A percentile compares a stretch with the other conserved stretches of the same genome.
These are phyloP conservation scores for Eonycteris spelaea DNA, from an alignment of 2,113 vertebrate species.

Conservation along the genomic window DNA sequence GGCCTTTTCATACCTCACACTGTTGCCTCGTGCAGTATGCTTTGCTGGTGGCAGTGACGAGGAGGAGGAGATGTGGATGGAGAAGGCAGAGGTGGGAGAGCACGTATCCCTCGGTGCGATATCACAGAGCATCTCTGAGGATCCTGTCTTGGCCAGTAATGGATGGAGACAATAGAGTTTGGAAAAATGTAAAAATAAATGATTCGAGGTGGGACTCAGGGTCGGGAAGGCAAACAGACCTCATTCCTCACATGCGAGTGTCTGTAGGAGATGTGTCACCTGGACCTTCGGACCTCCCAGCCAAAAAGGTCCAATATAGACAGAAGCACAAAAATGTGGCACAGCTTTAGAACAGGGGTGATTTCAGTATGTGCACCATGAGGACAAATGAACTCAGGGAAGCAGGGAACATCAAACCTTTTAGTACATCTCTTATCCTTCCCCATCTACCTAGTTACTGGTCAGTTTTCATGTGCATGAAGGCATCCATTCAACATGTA, in stretches of 20 bases:
- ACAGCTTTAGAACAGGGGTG: not conserved
- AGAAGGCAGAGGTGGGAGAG: too few relatives aligned
- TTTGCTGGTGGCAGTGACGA: fast-evolving
- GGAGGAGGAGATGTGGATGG: fast-evolving
- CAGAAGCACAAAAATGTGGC: fast-evolving
- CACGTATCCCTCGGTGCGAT: not conserved
- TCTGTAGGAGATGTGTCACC: not conserved
- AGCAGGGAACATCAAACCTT: too few relatives aligned
- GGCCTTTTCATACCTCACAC: fast-evolving
- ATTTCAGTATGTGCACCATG: not conserved
- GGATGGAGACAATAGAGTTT: not conserved
- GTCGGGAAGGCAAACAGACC: not conserved
- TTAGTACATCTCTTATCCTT: not conserved
- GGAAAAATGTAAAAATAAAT: not conserved
- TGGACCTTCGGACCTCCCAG: not conserved
- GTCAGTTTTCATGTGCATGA: fast-evolving
- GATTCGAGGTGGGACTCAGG: not conserved
- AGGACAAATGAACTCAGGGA: not conserved
- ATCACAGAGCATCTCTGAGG: not conserved
- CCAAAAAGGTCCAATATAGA: not conserved
- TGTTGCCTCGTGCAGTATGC: not conserved
- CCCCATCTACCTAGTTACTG: not conserved
- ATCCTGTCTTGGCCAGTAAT: too few relatives aligned
- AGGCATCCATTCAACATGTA: too few relatives aligned
- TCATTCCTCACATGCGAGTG: not conserved